Evolutionary conservation across 64 coral and sea anemone species (phyloP).

Genomic region (Astreopora myriophthalma): DNA sequence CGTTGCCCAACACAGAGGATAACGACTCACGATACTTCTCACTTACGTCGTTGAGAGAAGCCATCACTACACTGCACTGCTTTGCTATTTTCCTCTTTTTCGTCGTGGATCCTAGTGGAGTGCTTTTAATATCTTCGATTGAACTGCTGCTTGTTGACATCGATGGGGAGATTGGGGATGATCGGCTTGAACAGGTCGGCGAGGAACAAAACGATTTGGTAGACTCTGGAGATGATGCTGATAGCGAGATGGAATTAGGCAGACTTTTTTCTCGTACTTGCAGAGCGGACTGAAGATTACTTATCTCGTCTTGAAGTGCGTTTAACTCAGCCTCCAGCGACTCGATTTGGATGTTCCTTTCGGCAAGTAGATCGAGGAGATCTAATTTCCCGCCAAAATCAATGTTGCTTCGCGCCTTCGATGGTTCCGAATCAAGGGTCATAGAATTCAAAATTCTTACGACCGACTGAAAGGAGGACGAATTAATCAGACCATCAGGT

Average conservation of each 20-base stretch:
- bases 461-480: background rate
- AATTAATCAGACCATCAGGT: background rate
- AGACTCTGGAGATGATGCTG: background rate
- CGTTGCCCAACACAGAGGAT: background rate
- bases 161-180: background rate
- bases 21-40: background rate
- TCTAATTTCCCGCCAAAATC: background rate
- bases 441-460: background rate
- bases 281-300: too few relatives aligned
- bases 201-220: background rate
- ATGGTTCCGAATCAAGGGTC: background rate
- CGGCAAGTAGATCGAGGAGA: background rate
- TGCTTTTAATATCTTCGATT: conserved; percentile 4
- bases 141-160: background rate
- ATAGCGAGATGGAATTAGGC: too few relatives aligned
- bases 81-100: background rate
- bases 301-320: too few relatives aligned
- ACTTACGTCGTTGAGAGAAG: background rate
- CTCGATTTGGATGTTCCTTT: too few relatives aligned
- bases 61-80: background rate
- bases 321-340: too few relatives aligned
- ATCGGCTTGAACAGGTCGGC: too few relatives aligned
- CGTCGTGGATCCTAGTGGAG: background rate
- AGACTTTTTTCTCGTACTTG: too few relatives aligned
- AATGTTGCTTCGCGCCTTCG: background rate